phyloP scores from a whole-genome alignment of 2,888 invertebrate species.

The Habrosyne pyritoides region DNA sequence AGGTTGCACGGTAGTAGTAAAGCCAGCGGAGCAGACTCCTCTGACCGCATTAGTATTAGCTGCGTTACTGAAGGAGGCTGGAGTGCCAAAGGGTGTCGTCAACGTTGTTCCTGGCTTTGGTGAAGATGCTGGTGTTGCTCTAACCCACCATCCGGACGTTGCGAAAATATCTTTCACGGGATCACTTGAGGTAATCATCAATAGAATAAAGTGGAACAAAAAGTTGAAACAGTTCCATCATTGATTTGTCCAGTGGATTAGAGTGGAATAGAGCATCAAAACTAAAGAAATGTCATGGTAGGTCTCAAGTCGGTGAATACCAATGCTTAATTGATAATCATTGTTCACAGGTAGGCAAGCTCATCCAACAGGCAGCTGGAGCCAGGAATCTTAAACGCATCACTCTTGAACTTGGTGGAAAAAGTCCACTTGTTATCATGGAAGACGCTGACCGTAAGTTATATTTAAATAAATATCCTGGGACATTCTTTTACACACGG shows the following conservation, averaged over 20 bases:
- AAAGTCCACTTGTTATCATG: slow-evolving; percentile 92
- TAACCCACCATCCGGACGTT: slow-evolving; percentile 88
- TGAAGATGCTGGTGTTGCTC: slow-evolving; percentile 87
- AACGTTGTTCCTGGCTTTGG: slow-evolving; percentile 95
- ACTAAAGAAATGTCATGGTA: no score
- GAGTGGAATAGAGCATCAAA: no score
- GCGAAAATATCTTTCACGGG: slow-evolving; percentile 93
- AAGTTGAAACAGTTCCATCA: no score
- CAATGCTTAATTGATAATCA: not conserved
- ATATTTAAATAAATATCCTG: no score
- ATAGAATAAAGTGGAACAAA: no score
- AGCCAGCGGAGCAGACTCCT: slow-evolving; percentile 97
- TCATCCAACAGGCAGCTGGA: slow-evolving; percentile 88
- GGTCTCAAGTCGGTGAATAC: no score
- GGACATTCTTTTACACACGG: no score
- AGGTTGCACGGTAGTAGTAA: slow-evolving; percentile 92
- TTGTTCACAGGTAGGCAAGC: slow-evolving; percentile 76
- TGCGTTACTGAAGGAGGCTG: slow-evolving; percentile 91
- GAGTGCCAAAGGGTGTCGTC: slow-evolving; percentile 94
- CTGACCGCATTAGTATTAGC: slow-evolving; percentile 93
- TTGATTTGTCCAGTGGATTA: no score
- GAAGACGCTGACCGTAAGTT: slow-evolving; percentile 88
- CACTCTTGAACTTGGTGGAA: slow-evolving; percentile 93
- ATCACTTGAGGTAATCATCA: slow-evolving; percentile 59
- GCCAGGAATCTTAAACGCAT: slow-evolving; percentile 91